Base-by-base conservation (phyloP, 1,140 invertebrate species). In the Daktulosphaira vitifoliae region DNA sequence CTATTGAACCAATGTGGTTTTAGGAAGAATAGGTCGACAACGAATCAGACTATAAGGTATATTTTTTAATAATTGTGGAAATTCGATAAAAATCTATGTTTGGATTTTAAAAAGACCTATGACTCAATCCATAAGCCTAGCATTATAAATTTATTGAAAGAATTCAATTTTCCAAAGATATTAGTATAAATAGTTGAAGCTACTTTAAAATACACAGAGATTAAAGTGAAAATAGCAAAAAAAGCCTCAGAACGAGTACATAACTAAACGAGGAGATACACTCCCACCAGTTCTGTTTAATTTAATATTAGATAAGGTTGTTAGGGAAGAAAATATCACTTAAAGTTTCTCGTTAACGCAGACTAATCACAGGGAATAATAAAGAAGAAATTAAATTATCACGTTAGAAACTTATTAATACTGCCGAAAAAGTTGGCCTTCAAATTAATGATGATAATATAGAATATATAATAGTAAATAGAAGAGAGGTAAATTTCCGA, bases 241-340 rank as follows among this genome's bases (percentile, higher is more conserved):
- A 44, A 15, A 44, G 39, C 39, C 4, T 44, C 39, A n/a, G 39
- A 44, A n/a, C 3, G n/a, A 44, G 5, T n/a, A 44, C 39, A n/a
- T 5, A 15, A 44, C n/a, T n/a, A 15, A 15, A 16, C 39, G n/a
- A 44, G 39, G n/a, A 15, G 39, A 44, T 44, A 4, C n/a, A 44
- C 39, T 44, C 4, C 15, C 7, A 44, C 39, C 39, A 5, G n/a
- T 44, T 44, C 39, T 44, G 3, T 44, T 44, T n/a, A 44, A 92
- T 65, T 88, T 89, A 44, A 15, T 44, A 15, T n/a, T 44, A 16
- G n/a, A 44, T 3, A 44, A 23, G 9, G n/a, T 44, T 44, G 39
- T 44, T 16, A 44, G 39, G 15, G 39, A 44, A 44, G 39, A 3
- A 44, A 44, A 16, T 44, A n/a, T 44, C 39, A 44, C n/a, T n/a